These are phyloP conservation scores for Nebria ingens DNA, from an alignment of 1,140 invertebrate species.

Conservation along the genomic window DNA sequence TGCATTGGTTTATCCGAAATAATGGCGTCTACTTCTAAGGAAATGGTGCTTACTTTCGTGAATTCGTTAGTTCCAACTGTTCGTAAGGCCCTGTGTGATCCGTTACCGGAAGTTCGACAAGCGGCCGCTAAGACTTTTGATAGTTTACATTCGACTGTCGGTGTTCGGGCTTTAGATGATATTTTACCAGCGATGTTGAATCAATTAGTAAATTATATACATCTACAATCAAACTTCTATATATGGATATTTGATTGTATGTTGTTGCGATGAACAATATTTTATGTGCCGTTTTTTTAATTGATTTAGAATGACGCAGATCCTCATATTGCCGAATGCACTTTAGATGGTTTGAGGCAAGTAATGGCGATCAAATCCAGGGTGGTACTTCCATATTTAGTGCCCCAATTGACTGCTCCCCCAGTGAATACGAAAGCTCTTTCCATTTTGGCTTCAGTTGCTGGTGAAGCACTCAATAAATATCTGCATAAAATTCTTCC, in stretches of 20 bases:
- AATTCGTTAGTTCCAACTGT: constrained; percentile 97
- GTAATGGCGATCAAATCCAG: constrained; percentile 94
- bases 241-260: too few species aligned
- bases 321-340: constrained; percentile 63
- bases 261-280: neutral
- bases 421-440: constrained; percentile 88
- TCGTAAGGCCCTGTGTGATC: constrained; percentile 85
- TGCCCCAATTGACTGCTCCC: constrained; percentile 83
- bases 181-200: constrained; percentile 86
- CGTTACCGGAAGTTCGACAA: constrained; percentile 80
- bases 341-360: constrained; percentile 88
- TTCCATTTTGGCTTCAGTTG: constrained; percentile 84
- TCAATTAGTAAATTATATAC: constrained; percentile 46
- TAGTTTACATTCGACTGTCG: constrained; percentile 88
- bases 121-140: constrained; percentile 96
- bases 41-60: constrained; percentile 89
- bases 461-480: constrained; percentile 84
- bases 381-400: constrained; percentile 89
- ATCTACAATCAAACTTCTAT: neutral
- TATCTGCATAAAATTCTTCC: constrained; percentile 87
- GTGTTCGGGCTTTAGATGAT: constrained; percentile 90
- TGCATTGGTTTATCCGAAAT: constrained; percentile 98
- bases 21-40: constrained; percentile 89
- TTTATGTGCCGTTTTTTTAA: constrained; percentile 13
- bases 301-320: constrained; percentile 57